phyloP scores from a whole-genome alignment of 2,888 invertebrate species.

The Hyposoter dolosus region DNA sequence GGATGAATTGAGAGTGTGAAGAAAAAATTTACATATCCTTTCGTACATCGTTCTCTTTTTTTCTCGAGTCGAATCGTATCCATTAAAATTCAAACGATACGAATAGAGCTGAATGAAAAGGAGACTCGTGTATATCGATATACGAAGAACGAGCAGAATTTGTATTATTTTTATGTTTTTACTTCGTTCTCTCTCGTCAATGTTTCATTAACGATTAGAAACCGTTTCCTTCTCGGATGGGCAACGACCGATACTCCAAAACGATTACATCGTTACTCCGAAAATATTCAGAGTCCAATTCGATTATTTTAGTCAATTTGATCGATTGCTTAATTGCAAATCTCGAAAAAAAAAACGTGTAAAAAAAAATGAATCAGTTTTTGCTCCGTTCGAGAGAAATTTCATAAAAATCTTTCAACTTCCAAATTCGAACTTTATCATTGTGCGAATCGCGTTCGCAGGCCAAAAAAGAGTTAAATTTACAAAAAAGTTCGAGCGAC shows the following conservation, averaged over 20 bases:
- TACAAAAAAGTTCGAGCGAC: too few species aligned
- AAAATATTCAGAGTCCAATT: neutral
- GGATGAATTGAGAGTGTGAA: neutral
- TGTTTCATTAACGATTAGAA: neutral
- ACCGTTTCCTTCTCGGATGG: neutral
- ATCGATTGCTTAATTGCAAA: neutral
- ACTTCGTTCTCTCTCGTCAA: neutral
- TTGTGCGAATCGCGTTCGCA: too few species aligned
- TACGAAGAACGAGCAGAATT: neutral
- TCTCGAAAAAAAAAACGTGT: neutral
- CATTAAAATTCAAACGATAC: slow-evolving; percentile 28
- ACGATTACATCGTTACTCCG: neutral
- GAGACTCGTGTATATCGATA: neutral
- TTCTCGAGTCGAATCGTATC: neutral
- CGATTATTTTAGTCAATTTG: neutral
- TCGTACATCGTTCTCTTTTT: slow-evolving; percentile 23
- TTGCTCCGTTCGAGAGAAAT: too few species aligned
- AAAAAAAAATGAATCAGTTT: neutral
- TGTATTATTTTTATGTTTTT: neutral
- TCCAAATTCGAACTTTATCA: too few species aligned
- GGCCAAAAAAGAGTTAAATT: too few species aligned
- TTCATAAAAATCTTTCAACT: too few species aligned
- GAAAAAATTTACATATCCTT: slow-evolving; percentile 47
- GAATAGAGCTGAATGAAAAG: neutral
- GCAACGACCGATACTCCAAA: neutral